phyloP scores from a whole-genome alignment of 2,888 invertebrate species.

The Lamproptera curius region DNA sequence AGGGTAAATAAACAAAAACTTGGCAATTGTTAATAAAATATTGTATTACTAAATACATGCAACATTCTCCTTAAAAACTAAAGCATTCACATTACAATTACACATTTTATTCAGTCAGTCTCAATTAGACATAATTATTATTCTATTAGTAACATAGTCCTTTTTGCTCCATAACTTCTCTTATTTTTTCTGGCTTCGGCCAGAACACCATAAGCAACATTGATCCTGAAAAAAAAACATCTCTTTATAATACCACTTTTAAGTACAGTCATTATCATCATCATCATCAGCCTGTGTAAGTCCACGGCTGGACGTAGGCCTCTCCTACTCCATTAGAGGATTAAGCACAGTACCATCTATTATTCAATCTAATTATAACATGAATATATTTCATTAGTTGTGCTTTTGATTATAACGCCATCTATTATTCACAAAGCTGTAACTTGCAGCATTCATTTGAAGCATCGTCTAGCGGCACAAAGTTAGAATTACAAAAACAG shows the following conservation, averaged over 20 bases:
- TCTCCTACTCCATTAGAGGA: no score
- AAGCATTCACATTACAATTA: conserved; percentile 21
- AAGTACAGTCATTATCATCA: no score
- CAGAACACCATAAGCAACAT: conserved; percentile 59
- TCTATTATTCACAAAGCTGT: no score
- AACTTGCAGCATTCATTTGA: no score
- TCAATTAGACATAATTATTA: conserved; percentile 21
- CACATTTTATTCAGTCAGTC: conserved; percentile 23
- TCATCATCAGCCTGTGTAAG: no score
- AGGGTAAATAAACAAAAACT: not conserved
- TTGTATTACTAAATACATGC: conserved; percentile 20
- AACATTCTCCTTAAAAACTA: conserved; percentile 13
- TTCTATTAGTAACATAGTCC: conserved; percentile 53
- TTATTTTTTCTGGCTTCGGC: conserved; percentile 59
- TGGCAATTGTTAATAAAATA: not conserved
- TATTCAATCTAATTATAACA: no score
- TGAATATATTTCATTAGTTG: no score
- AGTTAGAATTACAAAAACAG: no score
- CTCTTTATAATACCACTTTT: no score
- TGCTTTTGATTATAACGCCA: no score
- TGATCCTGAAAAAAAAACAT: conserved; percentile 45
- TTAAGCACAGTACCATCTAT: no score
- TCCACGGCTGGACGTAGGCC: no score
- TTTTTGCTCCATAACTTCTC: conserved; percentile 53
- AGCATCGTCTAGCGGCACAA: conserved; percentile 2